Evolutionary conservation across 64 coral and sea anemone species (phyloP).

Genomic region (Dendrophyllia cribrosa): DNA sequence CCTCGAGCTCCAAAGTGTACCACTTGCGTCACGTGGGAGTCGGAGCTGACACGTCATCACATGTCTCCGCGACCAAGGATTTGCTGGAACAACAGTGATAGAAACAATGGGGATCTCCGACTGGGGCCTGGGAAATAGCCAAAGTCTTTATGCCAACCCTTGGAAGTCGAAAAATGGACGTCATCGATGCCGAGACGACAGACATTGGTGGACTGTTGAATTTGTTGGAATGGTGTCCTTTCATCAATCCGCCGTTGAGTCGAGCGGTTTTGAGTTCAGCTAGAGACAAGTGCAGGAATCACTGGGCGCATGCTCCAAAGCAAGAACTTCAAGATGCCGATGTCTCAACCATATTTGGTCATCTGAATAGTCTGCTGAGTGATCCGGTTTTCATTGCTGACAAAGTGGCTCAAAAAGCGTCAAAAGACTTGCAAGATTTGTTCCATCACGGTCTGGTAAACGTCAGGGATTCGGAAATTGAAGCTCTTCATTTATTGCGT

Average conservation of each 20-base stretch:
- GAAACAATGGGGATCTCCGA: conserved; percentile 43
- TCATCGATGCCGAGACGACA: neutral
- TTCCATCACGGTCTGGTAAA: neutral
- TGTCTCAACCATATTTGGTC: conserved; percentile 3
- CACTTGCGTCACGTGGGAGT: neutral
- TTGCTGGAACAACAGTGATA: conserved; percentile 38
- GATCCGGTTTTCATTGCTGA: conserved; percentile 41
- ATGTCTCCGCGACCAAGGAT: neutral
- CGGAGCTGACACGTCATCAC: conserved; percentile 32
- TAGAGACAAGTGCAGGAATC: conserved; percentile 23
- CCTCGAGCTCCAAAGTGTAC: neutral
- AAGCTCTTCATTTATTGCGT: neutral
- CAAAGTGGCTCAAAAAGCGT: neutral
- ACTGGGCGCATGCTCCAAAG: conserved; percentile 56
- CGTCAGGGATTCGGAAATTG: conserved; percentile 9
- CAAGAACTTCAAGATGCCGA: conserved; percentile 14
- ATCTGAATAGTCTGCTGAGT: conserved; percentile 26
- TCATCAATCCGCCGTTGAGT: neutral
- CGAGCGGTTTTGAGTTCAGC: neutral
- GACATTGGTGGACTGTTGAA: neutral
- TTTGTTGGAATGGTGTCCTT: conserved; percentile 6
- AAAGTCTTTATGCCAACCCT: conserved; percentile 70
- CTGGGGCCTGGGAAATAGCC: conserved; percentile 59
- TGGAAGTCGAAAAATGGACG: neutral
- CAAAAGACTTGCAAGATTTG: neutral